Conservation (phyloP, 2,797 vertebrate species). For the Margarornis squamiger region DNA sequence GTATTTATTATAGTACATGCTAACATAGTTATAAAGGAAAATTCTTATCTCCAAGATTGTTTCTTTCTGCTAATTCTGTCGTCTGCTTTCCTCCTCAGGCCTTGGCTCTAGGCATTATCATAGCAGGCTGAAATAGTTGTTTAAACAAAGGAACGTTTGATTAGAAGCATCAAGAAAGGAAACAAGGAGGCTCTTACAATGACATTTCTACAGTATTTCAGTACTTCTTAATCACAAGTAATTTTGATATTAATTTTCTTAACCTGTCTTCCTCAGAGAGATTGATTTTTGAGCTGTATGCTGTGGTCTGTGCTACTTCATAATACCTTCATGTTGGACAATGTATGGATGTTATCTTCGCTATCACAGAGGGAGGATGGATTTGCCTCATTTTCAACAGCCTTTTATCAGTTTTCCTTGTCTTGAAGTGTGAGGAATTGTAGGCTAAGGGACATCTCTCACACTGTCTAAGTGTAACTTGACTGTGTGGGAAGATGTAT, state of each 20-base stretch:
- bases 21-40: background rate
- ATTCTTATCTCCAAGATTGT: background rate
- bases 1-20: background rate
- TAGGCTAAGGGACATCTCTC: background rate
- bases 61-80: background rate
- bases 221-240: background rate
- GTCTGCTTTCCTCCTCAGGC: background rate
- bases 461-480: background rate
- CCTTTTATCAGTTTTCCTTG: background rate
- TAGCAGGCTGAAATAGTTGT: background rate
- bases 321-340: background rate
- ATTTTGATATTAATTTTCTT: constrained; percentile 1
- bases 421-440: background rate
- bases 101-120: background rate
- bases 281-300: background rate
- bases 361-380: background rate
- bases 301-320: background rate
- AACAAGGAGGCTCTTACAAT: background rate
- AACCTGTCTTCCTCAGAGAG: background rate
- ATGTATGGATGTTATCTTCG: background rate
- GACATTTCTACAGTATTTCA: background rate
- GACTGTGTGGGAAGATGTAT: background rate
- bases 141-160: background rate
- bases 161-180: background rate
- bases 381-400: background rate